phyloP scores from a whole-genome alignment of 2,888 invertebrate species.

The Pyrrhia umbra region DNA sequence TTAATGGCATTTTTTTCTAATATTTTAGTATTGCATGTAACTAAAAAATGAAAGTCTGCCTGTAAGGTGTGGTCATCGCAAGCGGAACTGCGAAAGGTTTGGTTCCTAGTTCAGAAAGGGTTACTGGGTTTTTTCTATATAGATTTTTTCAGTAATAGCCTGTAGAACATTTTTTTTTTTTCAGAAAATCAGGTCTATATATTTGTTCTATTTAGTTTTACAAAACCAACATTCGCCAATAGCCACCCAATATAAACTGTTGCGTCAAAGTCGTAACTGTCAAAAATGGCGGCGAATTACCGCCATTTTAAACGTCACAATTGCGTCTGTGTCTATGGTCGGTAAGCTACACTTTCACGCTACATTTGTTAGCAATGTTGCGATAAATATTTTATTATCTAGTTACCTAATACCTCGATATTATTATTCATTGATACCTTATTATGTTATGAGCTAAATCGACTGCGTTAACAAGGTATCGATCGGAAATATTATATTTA shows the following conservation, averaged over 20 bases:
- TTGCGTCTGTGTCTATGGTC: slow-evolving; percentile 26
- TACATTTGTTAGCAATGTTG: slow-evolving; percentile 52
- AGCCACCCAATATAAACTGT: neutral
- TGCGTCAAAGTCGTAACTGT: slow-evolving; percentile 42
- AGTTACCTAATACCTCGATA: slow-evolving; percentile 46
- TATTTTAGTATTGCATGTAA: slow-evolving; percentile 5
- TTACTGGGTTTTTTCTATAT: too few species aligned
- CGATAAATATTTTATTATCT: slow-evolving; percentile 47
- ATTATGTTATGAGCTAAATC: slow-evolving; percentile 6
- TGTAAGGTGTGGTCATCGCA: neutral
- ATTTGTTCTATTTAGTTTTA: neutral
- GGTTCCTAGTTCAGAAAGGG: too few species aligned
- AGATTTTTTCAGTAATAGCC: too few species aligned
- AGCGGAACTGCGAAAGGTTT: too few species aligned
- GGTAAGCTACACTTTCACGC: slow-evolving; percentile 56
- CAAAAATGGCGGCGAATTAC: slow-evolving; percentile 48
- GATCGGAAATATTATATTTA: slow-evolving; percentile 31
- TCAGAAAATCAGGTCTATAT: too few species aligned
- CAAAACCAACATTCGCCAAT: slow-evolving; percentile 40
- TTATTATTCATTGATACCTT: slow-evolving; percentile 46
- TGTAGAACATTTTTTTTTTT: too few species aligned
- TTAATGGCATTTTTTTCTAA: neutral
- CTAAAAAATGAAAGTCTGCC: slow-evolving; percentile 5
- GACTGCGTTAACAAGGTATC: slow-evolving; percentile 20
- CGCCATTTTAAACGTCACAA: slow-evolving; percentile 48